Percentiles rank a stretch among this genome's conserved stretches.
Conservation (phyloP, 2,888 invertebrate genomes). For the Apamea sordens region DNA sequence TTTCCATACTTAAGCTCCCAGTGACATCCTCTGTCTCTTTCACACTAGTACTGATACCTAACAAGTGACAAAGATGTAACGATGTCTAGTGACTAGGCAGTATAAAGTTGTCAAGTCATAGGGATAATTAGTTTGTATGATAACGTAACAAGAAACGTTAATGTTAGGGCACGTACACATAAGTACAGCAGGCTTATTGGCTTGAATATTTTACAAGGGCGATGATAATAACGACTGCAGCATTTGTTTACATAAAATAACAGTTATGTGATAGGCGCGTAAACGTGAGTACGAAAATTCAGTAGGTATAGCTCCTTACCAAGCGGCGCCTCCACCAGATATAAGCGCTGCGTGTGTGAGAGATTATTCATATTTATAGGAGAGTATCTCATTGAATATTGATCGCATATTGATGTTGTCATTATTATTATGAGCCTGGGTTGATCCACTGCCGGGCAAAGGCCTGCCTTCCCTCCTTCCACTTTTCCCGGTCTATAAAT, state of each 20-base stretch:
- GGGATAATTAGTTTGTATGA: conserved; percentile 63
- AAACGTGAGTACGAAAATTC: too few relatives aligned
- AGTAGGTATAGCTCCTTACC: too few relatives aligned
- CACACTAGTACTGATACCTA: neutral
- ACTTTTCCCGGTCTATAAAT: too few relatives aligned
- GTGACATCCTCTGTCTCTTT: conserved; percentile 24
- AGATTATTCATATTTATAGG: too few relatives aligned
- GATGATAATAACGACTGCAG: neutral
- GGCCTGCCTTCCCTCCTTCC: too few relatives aligned
- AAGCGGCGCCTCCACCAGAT: too few relatives aligned
- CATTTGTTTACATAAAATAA: neutral
- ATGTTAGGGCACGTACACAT: conserved; percentile 6
- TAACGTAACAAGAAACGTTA: conserved; percentile 46
- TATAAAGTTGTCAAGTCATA: conserved; percentile 60
- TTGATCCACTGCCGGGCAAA: too few relatives aligned
- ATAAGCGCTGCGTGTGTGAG: too few relatives aligned
- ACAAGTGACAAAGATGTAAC: conserved; percentile 45
- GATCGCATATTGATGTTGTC: too few relatives aligned
- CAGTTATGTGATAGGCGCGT: too few relatives aligned
- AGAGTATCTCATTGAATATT: too few relatives aligned
- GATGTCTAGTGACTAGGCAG: conserved; percentile 37
- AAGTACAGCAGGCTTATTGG: neutral
- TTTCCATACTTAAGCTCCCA: conserved; percentile 28
- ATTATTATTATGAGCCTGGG: too few relatives aligned
- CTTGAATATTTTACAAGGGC: conserved; percentile 1